Conservation (phyloP, 2,888 invertebrate species). For the Melolontha melolontha region DNA sequence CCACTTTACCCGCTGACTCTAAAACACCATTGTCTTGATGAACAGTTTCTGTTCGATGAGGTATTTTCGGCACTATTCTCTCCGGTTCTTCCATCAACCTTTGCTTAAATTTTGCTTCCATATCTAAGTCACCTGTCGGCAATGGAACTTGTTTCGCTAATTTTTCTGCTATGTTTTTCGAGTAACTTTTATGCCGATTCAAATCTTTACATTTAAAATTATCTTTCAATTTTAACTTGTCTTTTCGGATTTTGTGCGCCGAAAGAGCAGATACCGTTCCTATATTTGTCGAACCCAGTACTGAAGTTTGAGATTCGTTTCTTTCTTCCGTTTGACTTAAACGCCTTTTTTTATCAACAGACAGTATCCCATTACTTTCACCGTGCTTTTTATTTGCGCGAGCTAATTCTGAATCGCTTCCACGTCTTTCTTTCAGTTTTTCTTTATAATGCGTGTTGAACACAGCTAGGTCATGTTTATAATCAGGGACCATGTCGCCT, state of each 20-base stretch:
- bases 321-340: conserved; percentile 68
- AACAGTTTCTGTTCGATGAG: conserved; percentile 57
- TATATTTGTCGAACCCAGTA: conserved; percentile 77
- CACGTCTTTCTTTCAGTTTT: conserved; percentile 67
- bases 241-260: conserved; percentile 58
- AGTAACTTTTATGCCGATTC: conserved; percentile 69
- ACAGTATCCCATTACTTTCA: conserved; percentile 72
- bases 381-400: conserved; percentile 58
- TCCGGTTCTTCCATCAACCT: conserved; percentile 67
- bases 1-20: conserved; percentile 51
- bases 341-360: conserved; percentile 75
- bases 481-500: conserved; percentile 22
- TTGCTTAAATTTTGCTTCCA: conserved; percentile 72
- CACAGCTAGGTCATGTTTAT: conserved; percentile 42
- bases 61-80: conserved; percentile 57
- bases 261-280: conserved; percentile 72
- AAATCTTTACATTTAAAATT: conserved; percentile 61
- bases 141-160: conserved; percentile 62
- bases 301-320: conserved; percentile 56
- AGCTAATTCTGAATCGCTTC: conserved; percentile 67
- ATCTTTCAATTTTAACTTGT: conserved; percentile 63
- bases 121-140: conserved; percentile 66
- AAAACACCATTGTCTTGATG: conserved; percentile 47
- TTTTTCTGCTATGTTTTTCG: conserved; percentile 70
- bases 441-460: conserved; percentile 53